Conservation (phyloP, 2,797 vertebrate species). For the Coendou prehensilis region DNA sequence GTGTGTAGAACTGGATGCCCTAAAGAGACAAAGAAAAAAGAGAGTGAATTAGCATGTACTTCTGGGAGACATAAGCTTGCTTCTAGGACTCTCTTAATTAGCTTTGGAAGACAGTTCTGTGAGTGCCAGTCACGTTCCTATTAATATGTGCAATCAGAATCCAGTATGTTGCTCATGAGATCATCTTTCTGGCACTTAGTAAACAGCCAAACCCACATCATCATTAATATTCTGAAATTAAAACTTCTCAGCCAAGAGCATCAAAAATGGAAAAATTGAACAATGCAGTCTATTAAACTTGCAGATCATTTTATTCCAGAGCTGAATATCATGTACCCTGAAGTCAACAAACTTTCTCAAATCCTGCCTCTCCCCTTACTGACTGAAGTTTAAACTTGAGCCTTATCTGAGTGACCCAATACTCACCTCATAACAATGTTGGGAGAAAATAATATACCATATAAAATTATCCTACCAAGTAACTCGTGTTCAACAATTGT, state of each 20-base stretch:
- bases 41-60: neutral
- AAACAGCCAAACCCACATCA: slow-evolving; percentile 45
- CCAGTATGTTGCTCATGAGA: neutral
- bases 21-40: slow-evolving; percentile 80
- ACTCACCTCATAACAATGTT: neutral
- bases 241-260: slow-evolving; percentile 21
- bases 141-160: slow-evolving; percentile 1
- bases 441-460: slow-evolving; percentile 39
- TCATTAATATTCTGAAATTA: slow-evolving; percentile 39
- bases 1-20: slow-evolving; percentile 98
- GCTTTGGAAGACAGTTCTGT: slow-evolving; percentile 21
- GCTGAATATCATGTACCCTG: neutral
- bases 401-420: slow-evolving; percentile 3
- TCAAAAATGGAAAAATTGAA: slow-evolving; percentile 13
- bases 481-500: neutral
- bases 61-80: neutral
- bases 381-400: slow-evolving; percentile 5
- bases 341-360: neutral
- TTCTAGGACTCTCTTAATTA: slow-evolving; percentile 48
- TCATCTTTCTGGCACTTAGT: neutral
- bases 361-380: neutral
- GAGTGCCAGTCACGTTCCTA: neutral
- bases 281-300: slow-evolving; percentile 41
- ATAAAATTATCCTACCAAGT: neutral
- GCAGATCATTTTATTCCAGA: neutral